Percentiles rank a stretch among this genome's conserved stretches.
Conservation (phyloP, 2,797 vertebrate species). For the Passerculus sandwichensis region DNA sequence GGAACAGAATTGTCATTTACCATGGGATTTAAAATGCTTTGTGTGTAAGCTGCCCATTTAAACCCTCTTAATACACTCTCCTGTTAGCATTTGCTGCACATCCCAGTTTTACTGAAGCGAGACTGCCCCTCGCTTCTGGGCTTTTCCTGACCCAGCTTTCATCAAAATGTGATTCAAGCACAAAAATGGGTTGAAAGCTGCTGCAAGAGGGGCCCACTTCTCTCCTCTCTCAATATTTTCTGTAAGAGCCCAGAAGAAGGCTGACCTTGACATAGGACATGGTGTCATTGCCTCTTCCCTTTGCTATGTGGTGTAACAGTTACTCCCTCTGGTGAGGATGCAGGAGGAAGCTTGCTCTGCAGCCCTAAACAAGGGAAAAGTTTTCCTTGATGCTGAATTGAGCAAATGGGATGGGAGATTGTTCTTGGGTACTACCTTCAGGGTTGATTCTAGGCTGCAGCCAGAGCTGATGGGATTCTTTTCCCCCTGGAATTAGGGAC, state of each 20-base stretch:
- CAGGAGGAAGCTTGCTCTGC: background rate
- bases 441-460: background rate
- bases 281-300: fast-evolving
- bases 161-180: background rate
- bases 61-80: background rate
- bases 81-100: background rate
- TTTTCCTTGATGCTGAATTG: background rate
- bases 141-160: background rate
- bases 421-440: background rate
- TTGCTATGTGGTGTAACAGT: fast-evolving
- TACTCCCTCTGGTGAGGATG: background rate
- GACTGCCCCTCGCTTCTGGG: background rate
- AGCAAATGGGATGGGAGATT: background rate
- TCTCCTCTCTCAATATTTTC: background rate
- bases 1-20: slow-evolving; percentile 7
- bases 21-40: background rate
- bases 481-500: background rate
- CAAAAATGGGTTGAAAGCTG: background rate
- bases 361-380: background rate
- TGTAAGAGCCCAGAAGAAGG: background rate
- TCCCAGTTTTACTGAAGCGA: background rate
- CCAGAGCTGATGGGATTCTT: background rate
- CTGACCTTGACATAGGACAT: background rate
- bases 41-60: background rate
- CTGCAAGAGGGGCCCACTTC: background rate